Percentiles rank a stretch among this genome's conserved stretches.
These are phyloP conservation scores for Ophioninae sp. DNA, from an alignment of 2,888 invertebrate species.

Conservation along the genomic window DNA sequence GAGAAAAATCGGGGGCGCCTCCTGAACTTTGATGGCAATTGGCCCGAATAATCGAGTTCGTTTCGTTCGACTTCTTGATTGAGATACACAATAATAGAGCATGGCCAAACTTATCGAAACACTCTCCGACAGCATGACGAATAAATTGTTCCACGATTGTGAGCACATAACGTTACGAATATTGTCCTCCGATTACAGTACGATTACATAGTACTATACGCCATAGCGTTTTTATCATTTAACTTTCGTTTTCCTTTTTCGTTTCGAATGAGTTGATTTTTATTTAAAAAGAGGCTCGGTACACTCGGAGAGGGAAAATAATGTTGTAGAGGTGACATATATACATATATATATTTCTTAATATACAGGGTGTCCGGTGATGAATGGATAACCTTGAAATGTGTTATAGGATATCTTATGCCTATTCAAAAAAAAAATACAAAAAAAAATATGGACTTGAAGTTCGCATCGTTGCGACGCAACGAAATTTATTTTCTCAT, in stretches of 20 bases:
- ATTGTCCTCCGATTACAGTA: slow-evolving; percentile 43
- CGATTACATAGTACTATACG: neutral
- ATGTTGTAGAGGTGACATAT: neutral
- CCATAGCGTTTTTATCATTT: neutral
- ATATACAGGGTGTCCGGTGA: slow-evolving; percentile 7
- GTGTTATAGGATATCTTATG: too few species aligned
- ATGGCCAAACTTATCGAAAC: slow-evolving; percentile 62
- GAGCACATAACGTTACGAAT: slow-evolving; percentile 58
- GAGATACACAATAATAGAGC: slow-evolving; percentile 62
- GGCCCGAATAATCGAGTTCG: slow-evolving; percentile 58
- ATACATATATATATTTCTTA: neutral
- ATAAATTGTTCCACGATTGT: slow-evolving; percentile 62
- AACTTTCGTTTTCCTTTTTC: neutral
- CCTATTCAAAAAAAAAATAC: too few species aligned
- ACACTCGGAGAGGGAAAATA: neutral
- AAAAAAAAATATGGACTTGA: too few species aligned
- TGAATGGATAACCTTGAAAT: too few species aligned
- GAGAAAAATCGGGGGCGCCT: slow-evolving; percentile 25
- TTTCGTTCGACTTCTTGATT: slow-evolving; percentile 66
- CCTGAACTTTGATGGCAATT: slow-evolving; percentile 31
- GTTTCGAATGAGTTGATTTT: neutral
- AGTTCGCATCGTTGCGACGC: too few species aligned
- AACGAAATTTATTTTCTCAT: too few species aligned
- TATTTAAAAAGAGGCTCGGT: neutral
- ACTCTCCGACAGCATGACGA: slow-evolving; percentile 64